phyloP scores from a whole-genome alignment of 1,140 invertebrate species.

The Subanguina moxae region DNA sequence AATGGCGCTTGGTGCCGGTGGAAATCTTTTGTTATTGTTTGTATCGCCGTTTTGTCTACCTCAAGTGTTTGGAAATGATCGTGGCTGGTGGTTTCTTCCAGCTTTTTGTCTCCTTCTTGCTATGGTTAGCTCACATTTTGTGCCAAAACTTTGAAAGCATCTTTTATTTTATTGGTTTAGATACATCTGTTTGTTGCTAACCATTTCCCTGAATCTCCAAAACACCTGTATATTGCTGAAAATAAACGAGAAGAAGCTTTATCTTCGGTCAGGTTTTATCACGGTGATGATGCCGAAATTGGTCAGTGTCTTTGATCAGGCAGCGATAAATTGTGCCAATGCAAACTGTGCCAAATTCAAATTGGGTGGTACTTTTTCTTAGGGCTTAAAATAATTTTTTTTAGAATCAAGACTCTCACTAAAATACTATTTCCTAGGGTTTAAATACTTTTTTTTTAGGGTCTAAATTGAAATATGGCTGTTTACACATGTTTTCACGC shows the following conservation, averaged over 20 bases:
- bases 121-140: neutral
- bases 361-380: too few species aligned
- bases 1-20: slow-evolving; percentile 40
- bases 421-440: too few species aligned
- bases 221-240: slow-evolving; percentile 41
- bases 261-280: slow-evolving; percentile 28
- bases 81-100: slow-evolving; percentile 39
- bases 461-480: too few species aligned
- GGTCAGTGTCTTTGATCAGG: neutral
- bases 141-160: too few species aligned
- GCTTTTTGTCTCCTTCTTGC: slow-evolving; percentile 33
- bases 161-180: too few species aligned
- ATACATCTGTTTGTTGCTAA: slow-evolving; percentile 29
- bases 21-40: slow-evolving; percentile 27
- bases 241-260: slow-evolving; percentile 14
- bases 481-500: too few species aligned
- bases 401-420: too few species aligned
- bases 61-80: slow-evolving; percentile 32
- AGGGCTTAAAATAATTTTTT: too few species aligned
- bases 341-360: too few species aligned
- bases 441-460: too few species aligned
- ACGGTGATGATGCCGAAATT: slow-evolving; percentile 19
- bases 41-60: slow-evolving; percentile 41
- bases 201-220: slow-evolving; percentile 44
- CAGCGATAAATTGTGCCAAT: too few species aligned